Evolutionary conservation across 2,888 invertebrate species (phyloP).

Genomic region (Atrina japonica): DNA sequence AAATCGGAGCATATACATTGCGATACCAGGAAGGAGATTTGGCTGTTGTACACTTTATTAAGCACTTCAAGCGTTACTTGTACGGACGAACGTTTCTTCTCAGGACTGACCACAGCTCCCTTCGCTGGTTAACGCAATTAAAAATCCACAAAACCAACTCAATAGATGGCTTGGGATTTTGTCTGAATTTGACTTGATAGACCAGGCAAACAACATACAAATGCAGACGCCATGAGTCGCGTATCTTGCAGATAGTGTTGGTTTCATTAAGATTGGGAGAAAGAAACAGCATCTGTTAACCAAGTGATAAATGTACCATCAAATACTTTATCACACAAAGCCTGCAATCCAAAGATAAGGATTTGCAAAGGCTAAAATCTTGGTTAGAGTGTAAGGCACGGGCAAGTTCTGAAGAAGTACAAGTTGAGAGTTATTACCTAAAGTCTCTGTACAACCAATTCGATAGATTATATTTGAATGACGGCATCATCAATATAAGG

Average conservation of each 20-base stretch:
- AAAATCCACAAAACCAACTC: conserved; percentile 5
- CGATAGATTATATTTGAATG: not conserved
- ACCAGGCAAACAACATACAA: not conserved
- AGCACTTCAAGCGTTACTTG: conserved; percentile 12
- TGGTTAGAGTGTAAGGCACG: not conserved
- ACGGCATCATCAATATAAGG: not conserved
- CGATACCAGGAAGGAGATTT: conserved; percentile 16
- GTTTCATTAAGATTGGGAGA: no score
- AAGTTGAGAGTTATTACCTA: conserved; percentile 4
- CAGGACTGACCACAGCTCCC: conserved; percentile 16
- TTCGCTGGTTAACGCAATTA: conserved; percentile 13
- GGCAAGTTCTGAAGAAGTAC: not conserved
- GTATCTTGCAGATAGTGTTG: no score
- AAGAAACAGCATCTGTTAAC: not conserved
- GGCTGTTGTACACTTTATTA: conserved; percentile 16
- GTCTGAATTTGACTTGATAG: conserved; percentile 7
- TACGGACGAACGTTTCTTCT: conserved; percentile 5
- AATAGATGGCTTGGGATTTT: not conserved
- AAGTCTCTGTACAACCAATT: conserved; percentile 7
- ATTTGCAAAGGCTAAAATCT: conserved; percentile 3
- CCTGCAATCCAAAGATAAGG: not conserved
- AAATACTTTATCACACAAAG: not conserved
- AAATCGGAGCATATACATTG: conserved; percentile 15
- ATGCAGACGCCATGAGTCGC: not conserved
- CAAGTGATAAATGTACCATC: not conserved